These are phyloP conservation scores for Thyatira batis DNA, from an alignment of 2,888 invertebrate genomes.

Conservation along the genomic window DNA sequence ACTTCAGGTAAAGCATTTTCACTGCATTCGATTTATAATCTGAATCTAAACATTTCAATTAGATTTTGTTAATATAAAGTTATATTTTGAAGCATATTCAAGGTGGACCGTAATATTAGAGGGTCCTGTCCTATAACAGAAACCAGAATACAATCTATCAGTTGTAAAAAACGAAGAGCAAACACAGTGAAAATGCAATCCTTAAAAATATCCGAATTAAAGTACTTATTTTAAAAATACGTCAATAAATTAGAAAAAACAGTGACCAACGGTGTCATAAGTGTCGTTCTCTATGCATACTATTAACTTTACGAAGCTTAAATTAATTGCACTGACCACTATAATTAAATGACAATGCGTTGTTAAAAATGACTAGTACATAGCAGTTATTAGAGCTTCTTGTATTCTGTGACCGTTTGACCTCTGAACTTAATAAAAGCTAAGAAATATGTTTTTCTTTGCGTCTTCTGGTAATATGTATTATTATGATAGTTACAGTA, in stretches of 20 bases:
- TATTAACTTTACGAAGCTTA: conserved; percentile 23
- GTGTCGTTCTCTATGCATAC: conserved; percentile 4
- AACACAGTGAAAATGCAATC: background rate
- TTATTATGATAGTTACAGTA: too few relatives aligned
- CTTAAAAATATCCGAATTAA: background rate
- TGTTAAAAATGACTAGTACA: conserved; percentile 67
- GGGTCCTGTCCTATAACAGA: too few relatives aligned
- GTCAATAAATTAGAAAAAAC: conserved; percentile 15
- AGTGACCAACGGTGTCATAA: conserved; percentile 16
- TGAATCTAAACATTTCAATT: too few relatives aligned
- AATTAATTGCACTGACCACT: conserved; percentile 36
- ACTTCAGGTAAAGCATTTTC: background rate
- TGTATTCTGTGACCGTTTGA: conserved; percentile 1
- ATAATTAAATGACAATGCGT: conserved; percentile 35
- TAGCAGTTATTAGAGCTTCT: conserved; percentile 32
- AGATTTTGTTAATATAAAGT: too few relatives aligned
- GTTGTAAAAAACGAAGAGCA: background rate
- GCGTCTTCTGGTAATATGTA: too few relatives aligned
- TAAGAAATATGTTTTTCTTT: too few relatives aligned
- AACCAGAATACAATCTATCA: background rate
- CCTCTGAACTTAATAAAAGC: background rate
- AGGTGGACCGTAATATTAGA: too few relatives aligned
- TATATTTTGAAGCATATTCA: too few relatives aligned
- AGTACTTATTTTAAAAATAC: background rate
- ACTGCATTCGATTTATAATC: too few relatives aligned